Conservation (phyloP, 2,797 vertebrate species). For the Ctenopoma multispine region DNA sequence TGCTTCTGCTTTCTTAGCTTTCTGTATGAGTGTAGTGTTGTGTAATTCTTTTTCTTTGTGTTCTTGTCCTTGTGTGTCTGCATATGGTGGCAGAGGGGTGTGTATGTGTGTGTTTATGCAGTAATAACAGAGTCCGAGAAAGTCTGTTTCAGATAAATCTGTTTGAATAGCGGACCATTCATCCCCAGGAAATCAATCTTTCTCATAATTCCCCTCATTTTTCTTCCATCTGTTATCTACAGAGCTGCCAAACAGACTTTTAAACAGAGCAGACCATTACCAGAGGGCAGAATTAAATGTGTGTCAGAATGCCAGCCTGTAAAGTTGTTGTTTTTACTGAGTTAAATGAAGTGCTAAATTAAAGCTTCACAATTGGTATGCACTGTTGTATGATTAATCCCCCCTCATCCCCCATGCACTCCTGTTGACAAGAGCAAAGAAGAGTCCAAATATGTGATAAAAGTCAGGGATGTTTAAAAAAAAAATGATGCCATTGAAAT, state of each 20-base stretch:
- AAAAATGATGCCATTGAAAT: conserved; percentile 40
- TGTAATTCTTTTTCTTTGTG: conserved; percentile 16
- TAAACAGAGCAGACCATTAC: conserved; percentile 80
- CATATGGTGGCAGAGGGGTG: conserved; percentile 29
- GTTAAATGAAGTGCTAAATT: conserved; percentile 86
- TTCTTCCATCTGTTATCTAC: conserved; percentile 83
- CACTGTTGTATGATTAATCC: conserved; percentile 65
- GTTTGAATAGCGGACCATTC: conserved; percentile 78
- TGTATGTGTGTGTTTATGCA: conserved; percentile 65
- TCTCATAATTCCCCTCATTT: conserved; percentile 85
- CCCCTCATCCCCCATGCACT: conserved; percentile 9
- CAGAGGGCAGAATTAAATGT: conserved; percentile 77
- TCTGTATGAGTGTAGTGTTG: conserved; percentile 9
- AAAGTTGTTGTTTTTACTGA: conserved; percentile 80
- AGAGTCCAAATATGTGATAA: conserved; percentile 35
- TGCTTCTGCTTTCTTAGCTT: conserved; percentile 53
- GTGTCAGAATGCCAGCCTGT: conserved; percentile 81
- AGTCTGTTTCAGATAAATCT: conserved; percentile 81
- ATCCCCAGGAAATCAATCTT: conserved; percentile 83
- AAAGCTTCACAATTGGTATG: conserved; percentile 73
- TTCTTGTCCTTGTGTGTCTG: conserved; percentile 42
- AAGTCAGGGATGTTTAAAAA: conserved; percentile 30
- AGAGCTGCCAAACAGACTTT: conserved; percentile 79
- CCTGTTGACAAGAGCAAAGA: conserved; percentile 41
- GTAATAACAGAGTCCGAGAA: conserved; percentile 76